Evolutionary conservation across 1,140 invertebrate species (phyloP), one percentile per base, ranked within the genome.

Genomic region (Diachasma alloeum): DNA sequence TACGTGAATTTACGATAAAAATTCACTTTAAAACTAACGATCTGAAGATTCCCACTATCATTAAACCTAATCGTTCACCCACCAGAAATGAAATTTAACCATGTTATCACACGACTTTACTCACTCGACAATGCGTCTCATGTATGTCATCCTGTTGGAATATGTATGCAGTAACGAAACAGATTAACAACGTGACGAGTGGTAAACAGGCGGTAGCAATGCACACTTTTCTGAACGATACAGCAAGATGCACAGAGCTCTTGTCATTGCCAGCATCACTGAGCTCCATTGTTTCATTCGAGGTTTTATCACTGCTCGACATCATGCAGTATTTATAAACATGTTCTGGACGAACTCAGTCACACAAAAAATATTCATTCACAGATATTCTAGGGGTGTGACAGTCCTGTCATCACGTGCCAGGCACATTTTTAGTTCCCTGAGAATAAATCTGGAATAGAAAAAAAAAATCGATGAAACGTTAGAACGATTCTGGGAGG

Each of bases 121-220:
- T 93, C 91, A 97, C 96, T 85, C 93, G 93, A 92, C 96, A 97
- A 88, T 97, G 95, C 76, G 96, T 97, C 91, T 97, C 96, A 86
- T 97, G 96, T 84, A 97, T 95, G 87, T 97, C 95, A 91, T 97
- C 95, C 90, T 94, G 93, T 88, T 96, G 95, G 88, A 96, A 97
- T 85, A 96, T 93, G 85, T 95, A 95, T 75, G 95, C 96, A 79
- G 95, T 95, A 80, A 96, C 88, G 85, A 97, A 96, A 90, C 96
- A 97, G 86, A 95, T 92, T 79, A 96, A 90, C 82, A 97, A 91
- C 82, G 95, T 94, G 84, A 93, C 89, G 75, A 96, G 90, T 44
- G 96, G 96, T 88, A 97, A 92, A 77, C 93, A 93, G 31, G 97
- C 94, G 59, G 96, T 95, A 74, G 94, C 91, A 67, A 96, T 88